These are phyloP conservation scores for Anoplolepis gracilipes DNA, from an alignment of 1,140 invertebrate species.

Conservation along the genomic window DNA sequence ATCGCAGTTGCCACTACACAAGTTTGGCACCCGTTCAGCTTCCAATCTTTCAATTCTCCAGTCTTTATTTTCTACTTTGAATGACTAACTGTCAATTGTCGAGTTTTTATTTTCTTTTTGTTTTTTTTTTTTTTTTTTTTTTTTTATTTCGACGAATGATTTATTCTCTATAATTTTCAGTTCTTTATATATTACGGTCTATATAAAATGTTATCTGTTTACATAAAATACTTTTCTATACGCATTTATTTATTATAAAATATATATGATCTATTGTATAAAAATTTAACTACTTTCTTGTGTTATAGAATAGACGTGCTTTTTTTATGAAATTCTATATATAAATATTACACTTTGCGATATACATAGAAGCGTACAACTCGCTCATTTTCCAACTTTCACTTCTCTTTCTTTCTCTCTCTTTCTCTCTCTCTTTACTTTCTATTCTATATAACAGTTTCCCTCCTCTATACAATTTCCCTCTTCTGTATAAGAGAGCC, in stretches of 20 bases:
- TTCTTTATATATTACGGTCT: not conserved
- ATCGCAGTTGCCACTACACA: conserved; percentile 6
- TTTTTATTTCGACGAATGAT: not conserved
- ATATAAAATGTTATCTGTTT: too few species aligned
- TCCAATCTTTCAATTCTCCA: not conserved
- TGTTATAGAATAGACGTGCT: not conserved
- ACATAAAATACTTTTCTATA: too few species aligned
- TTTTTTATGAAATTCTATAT: not conserved
- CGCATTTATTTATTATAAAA: too few species aligned
- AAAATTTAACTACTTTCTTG: not conserved
- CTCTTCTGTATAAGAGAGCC: not conserved
- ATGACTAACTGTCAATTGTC: conserved; percentile 18
- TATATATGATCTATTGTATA: not conserved
- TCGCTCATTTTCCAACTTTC: conserved; percentile 36
- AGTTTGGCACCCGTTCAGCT: not conserved
- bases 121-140: too few species aligned
- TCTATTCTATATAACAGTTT: conserved; percentile 42
- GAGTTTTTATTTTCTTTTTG: not conserved
- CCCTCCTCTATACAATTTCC: not conserved
- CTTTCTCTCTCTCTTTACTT: conserved; percentile 2
- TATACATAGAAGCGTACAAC: not conserved
- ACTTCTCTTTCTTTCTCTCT: conserved; percentile 22
- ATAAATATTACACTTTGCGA: not conserved
- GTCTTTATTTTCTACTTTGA: conserved; percentile 29
- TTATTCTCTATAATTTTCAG: not conserved